These are phyloP conservation scores for Mayetiola destructor DNA, from an alignment of 2,888 invertebrate genomes.

Conservation along the genomic window DNA sequence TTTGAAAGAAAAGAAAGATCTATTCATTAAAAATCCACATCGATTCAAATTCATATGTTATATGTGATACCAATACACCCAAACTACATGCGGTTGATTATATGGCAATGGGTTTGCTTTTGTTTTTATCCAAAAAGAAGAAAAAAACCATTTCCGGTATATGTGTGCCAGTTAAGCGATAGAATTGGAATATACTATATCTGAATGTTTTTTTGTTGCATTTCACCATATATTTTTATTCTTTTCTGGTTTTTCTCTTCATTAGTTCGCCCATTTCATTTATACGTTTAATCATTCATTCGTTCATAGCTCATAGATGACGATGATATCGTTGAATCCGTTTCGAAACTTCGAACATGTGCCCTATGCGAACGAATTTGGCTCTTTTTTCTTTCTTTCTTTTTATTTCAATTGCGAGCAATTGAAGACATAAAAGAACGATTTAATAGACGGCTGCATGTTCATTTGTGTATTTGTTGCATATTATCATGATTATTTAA, in stretches of 20 bases:
- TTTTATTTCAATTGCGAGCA: too few species aligned
- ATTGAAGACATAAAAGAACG: background rate
- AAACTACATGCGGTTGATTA: too few species aligned
- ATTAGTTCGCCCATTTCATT: background rate
- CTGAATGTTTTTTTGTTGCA: too few species aligned
- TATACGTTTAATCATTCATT: background rate
- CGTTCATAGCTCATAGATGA: background rate
- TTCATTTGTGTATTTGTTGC: background rate
- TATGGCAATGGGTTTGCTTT: background rate
- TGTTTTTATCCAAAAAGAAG: background rate
- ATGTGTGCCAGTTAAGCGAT: background rate
- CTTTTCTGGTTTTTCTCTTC: background rate
- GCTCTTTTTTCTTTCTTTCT: too few species aligned
- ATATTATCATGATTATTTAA: too few species aligned
- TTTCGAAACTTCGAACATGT: too few species aligned
- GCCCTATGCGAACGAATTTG: too few species aligned
- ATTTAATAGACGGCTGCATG: background rate
- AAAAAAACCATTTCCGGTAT: background rate
- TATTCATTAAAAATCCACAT: conserved; percentile 2
- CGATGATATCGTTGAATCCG: too few species aligned
- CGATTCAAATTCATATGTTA: too few species aligned
- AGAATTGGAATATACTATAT: too few species aligned
- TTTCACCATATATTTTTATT: background rate
- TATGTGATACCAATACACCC: too few species aligned
- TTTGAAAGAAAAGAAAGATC: background rate